Conservation (phyloP, 2,888 invertebrate species). For the Sylvicola cinctus region DNA sequence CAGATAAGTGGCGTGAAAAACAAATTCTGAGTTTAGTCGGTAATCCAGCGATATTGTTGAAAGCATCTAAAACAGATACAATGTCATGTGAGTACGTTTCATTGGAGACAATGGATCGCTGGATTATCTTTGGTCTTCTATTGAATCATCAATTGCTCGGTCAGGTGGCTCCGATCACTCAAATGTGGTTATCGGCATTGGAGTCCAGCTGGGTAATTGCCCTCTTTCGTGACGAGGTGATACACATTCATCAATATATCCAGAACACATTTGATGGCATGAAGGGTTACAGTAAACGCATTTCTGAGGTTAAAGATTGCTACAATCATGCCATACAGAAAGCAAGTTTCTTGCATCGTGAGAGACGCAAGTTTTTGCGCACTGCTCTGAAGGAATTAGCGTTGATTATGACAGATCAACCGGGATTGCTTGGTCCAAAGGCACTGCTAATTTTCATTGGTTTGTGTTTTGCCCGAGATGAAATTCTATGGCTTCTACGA, state of each 20-base stretch:
- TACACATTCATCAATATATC: conserved; percentile 86
- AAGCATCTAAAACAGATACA: conserved; percentile 84
- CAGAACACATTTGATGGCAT: conserved; percentile 84
- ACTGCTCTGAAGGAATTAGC: conserved; percentile 89
- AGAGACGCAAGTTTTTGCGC: conserved; percentile 86
- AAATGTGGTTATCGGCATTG: conserved; percentile 79
- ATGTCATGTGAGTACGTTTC: conserved; percentile 97
- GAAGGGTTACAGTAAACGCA: conserved; percentile 82
- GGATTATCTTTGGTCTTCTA: conserved; percentile 90
- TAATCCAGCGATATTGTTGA: conserved; percentile 82
- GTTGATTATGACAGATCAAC: conserved; percentile 90
- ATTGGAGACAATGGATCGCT: conserved; percentile 84
- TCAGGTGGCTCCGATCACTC: conserved; percentile 58
- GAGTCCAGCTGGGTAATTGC: conserved; percentile 89
- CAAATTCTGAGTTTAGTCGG: conserved; percentile 80
- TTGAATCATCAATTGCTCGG: conserved; percentile 76
- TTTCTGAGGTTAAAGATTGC: conserved; percentile 91
- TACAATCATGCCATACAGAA: conserved; percentile 78
- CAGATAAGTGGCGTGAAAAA: conserved; percentile 86
- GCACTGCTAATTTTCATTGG: conserved; percentile 92
- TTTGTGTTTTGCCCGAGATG: conserved; percentile 86
- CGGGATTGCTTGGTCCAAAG: conserved; percentile 93
- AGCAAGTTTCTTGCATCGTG: conserved; percentile 80
- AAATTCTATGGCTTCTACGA: conserved; percentile 88
- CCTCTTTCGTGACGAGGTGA: conserved; percentile 90